These are phyloP conservation scores for Cephus cinctus DNA, from an alignment of 1,140 invertebrate genomes.

Conservation along the genomic window DNA sequence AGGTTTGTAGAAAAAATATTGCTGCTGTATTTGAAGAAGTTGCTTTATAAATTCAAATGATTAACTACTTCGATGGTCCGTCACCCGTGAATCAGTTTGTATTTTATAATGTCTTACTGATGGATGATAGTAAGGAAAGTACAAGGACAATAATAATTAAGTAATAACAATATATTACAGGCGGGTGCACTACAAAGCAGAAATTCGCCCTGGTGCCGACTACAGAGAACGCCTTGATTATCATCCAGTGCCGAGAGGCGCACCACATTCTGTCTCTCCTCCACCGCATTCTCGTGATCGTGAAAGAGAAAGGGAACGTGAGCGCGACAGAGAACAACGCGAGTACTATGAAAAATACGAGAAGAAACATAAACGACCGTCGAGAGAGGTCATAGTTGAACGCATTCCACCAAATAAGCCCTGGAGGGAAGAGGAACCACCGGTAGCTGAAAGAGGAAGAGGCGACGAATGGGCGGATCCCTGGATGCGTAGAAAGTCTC, in stretches of 20 bases:
- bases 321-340: slow-evolving; percentile 33
- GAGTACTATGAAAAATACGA: slow-evolving; percentile 53
- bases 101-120: no score
- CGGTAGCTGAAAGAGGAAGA: slow-evolving; percentile 52
- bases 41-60: no score
- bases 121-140: no score
- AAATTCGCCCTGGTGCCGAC: slow-evolving; percentile 36
- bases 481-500: slow-evolving; percentile 81
- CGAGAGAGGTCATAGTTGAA: slow-evolving; percentile 77
- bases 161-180: no score
- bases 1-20: no score
- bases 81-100: no score
- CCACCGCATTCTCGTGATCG: slow-evolving; percentile 38
- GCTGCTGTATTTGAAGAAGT: no score
- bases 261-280: slow-evolving; percentile 45
- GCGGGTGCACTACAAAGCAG: slow-evolving; percentile 49
- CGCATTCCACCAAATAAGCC: slow-evolving; percentile 62
- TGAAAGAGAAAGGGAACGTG: slow-evolving; percentile 33
- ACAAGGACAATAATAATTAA: no score
- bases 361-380: slow-evolving; percentile 64
- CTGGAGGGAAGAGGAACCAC: slow-evolving; percentile 47
- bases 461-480: slow-evolving; percentile 91
- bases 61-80: no score
- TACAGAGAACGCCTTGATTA: slow-evolving; percentile 51
- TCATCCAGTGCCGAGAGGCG: slow-evolving; percentile 38